Percentiles rank a stretch among this genome's conserved stretches.
These are phyloP conservation scores for Pantelozetes paolii DNA, from an alignment of 2,888 invertebrate species.

Conservation along the genomic window DNA sequence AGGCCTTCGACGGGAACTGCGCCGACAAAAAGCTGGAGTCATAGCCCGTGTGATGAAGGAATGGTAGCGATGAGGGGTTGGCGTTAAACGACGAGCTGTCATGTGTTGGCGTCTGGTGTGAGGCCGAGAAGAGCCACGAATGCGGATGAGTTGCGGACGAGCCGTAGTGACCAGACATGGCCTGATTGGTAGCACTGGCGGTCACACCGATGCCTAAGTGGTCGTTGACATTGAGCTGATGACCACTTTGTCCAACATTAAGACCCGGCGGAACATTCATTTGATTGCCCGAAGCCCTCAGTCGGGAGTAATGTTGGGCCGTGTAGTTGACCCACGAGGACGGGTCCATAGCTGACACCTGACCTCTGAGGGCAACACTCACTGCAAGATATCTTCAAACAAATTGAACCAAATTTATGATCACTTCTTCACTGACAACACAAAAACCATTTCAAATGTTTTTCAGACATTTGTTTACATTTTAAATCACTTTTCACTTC, in stretches of 20 bases:
- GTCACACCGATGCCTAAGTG: constrained; percentile 15
- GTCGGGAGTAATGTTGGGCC: constrained; percentile 33
- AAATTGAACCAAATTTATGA: background rate
- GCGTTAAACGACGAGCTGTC: constrained; percentile 36
- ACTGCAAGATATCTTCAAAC: background rate
- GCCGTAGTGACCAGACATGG: constrained; percentile 31
- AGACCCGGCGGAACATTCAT: constrained; percentile 36
- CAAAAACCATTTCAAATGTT: background rate
- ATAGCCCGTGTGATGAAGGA: constrained; percentile 32
- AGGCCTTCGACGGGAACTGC: constrained; percentile 35
- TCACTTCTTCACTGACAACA: constrained; percentile 10
- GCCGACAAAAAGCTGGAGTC: constrained; percentile 37
- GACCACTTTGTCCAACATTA: constrained; percentile 30
- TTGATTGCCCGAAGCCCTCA: constrained; percentile 41
- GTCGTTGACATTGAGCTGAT: constrained; percentile 34
- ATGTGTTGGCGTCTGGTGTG: constrained; percentile 27
- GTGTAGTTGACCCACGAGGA: constrained; percentile 3
- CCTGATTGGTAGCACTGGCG: constrained; percentile 33
- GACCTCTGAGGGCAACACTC: background rate
- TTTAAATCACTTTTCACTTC: background rate
- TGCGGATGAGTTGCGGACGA: constrained; percentile 27
- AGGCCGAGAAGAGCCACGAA: constrained; percentile 24
- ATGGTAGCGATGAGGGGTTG: too few relatives aligned
- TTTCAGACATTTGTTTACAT: constrained; percentile 28
- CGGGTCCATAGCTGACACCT: constrained; percentile 19